Base-by-base conservation (phyloP, 2,888 invertebrate genomes). In the Rotaria macrura region DNA sequence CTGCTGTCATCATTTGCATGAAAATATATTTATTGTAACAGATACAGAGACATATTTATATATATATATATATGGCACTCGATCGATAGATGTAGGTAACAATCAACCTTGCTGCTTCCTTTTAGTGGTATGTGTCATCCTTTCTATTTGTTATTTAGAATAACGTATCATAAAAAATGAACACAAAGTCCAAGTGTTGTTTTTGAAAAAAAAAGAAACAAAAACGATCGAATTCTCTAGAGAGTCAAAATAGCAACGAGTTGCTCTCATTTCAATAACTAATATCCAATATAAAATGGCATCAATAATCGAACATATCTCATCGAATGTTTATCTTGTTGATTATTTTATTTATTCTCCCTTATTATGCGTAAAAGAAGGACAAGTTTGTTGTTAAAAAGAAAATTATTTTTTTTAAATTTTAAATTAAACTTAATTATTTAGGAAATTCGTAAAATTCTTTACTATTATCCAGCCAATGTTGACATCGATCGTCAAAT, bases 321-420 rank as follows among this genome's bases (percentile, higher is more conserved):
- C 87, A 90, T 47, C 47, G 47, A 47, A 4, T 14, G 5, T 47
- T 47, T 47, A 47, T 47, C 47, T 47, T 72, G 87, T 88, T 29
- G 93, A 93, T 92, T 95, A 96, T 90, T 96, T 94, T 89, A 93
- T 96, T 89, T 96, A 95, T 90, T 96, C 95, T 91, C 94, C 95
- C 1, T 93, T 92, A 84, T 94, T 94, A 90, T 94, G 95, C n/a
- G 93, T 94, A 85, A 94, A 93, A 89, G 96, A 96, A 92, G 96
- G 95, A 87, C 95, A 96, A 91, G 96, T 95, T 65, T 34, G 92
- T 14, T 65, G 5, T 92, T 87, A 86, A 85, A 86, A 85, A 87
- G 85, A 86, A 86, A 83, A 55, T 83, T 49, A 84, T 86, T 86
- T 85, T 87, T 87, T 55, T 47, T 87, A 87, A 87, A 29, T 79